Percentiles rank a stretch among this genome's conserved stretches.
Evolutionary conservation across 1,140 invertebrate genomes (phyloP).

Genomic region (Steinernema feltiae): DNA sequence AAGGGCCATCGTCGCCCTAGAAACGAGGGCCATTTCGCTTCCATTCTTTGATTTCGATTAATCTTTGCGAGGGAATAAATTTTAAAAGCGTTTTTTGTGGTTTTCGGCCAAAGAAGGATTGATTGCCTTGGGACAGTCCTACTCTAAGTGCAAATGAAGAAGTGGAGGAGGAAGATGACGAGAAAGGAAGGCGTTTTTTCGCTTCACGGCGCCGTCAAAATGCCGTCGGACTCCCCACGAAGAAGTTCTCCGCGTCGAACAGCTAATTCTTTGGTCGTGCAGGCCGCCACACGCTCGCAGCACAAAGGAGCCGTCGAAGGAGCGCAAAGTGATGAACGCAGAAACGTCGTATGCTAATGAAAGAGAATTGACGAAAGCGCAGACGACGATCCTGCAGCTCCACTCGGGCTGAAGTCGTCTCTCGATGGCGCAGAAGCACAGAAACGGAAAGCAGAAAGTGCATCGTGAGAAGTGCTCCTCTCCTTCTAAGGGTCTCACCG

Average conservation of each 20-base stretch:
- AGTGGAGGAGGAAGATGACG: not conserved
- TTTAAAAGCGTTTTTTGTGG: not conserved
- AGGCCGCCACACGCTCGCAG: no score
- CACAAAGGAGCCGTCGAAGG: no score
- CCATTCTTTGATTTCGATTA: conserved; percentile 9
- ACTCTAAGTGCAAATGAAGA: conserved; percentile 5
- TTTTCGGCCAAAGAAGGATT: not conserved
- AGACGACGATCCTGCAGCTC: no score
- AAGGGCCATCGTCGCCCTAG: not conserved
- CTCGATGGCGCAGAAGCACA: not conserved
- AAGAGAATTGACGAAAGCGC: no score
- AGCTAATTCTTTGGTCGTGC: not conserved
- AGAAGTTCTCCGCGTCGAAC: not conserved
- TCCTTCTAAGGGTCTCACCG: not conserved
- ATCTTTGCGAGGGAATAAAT: conserved; percentile 3
- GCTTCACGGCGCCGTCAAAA: not conserved
- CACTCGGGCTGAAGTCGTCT: no score
- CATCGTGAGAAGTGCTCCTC: not conserved
- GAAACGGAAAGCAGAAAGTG: not conserved
- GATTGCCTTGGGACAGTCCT: not conserved
- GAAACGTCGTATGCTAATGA: not conserved
- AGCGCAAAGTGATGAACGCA: no score
- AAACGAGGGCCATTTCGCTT: not conserved
- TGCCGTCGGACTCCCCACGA: not conserved
- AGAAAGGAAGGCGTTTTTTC: not conserved